These are phyloP conservation scores for Chiloscyllium plagiosum DNA, from an alignment of 2,113 vertebrate species.

Conservation along the genomic window DNA sequence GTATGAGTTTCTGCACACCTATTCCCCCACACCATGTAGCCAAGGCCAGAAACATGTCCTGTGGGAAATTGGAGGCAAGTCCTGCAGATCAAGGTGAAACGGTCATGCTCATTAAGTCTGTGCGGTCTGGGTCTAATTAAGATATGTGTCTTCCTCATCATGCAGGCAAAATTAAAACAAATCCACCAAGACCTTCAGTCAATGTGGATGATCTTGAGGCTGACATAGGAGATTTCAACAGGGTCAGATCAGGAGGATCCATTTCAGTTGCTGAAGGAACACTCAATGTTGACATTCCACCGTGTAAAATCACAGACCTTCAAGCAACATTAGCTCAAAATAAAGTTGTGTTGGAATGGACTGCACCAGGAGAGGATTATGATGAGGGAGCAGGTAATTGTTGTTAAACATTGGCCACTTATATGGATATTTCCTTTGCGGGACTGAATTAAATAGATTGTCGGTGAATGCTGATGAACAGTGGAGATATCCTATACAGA, in stretches of 20 bases:
- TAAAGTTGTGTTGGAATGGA: constrained; percentile 51
- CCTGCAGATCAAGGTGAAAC: background rate
- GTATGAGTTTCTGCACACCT: too few relatives aligned
- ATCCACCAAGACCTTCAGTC: constrained; percentile 45
- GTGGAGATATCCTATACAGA: too few relatives aligned
- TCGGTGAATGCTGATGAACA: background rate
- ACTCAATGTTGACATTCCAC: constrained; percentile 49
- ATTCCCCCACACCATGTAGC: background rate
- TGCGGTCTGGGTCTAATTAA: background rate
- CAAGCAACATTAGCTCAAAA: constrained; percentile 45
- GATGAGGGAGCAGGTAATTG: constrained; percentile 54
- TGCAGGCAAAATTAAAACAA: constrained; percentile 53
- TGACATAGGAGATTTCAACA: constrained; percentile 45
- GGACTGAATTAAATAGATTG: background rate
- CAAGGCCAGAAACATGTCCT: background rate
- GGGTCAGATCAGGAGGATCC: constrained; percentile 48
- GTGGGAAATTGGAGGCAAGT: background rate
- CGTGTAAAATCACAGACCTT: constrained; percentile 55
- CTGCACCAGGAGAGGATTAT: constrained; percentile 54
- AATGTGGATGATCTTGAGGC: constrained; percentile 38
- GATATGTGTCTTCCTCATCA: background rate
- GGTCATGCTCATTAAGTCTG: background rate
- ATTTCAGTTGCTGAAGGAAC: constrained; percentile 41
- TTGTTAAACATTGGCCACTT: background rate
- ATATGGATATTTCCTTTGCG: too few relatives aligned